Percentiles rank a stretch among this genome's conserved stretches.
Conservation (phyloP, 2,797 vertebrate genomes). For the Myioborus miniatus region DNA sequence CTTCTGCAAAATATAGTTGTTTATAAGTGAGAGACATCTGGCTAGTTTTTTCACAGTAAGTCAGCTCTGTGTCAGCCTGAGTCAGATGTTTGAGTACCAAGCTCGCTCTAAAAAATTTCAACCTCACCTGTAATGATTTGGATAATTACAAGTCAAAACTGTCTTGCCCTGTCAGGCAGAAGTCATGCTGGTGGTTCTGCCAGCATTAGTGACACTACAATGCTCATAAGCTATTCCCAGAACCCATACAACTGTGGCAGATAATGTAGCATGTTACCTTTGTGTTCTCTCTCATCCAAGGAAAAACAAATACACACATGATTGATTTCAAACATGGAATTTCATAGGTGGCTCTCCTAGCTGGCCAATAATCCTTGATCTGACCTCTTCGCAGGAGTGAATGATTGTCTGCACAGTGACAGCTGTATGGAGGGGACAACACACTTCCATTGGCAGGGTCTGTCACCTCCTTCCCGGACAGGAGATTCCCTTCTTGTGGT, state of each 20-base stretch:
- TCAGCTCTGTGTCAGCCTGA: neutral
- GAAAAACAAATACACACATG: neutral
- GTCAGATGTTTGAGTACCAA: neutral
- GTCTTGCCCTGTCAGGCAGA: neutral
- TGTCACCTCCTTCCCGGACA: neutral
- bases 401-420: neutral
- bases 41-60: neutral
- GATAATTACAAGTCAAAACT: neutral
- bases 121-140: neutral
- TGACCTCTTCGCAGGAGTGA: neutral
- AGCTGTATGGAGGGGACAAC: neutral
- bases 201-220: neutral
- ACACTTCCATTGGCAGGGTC: neutral
- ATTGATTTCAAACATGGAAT: neutral
- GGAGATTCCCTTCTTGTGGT: accelerated
- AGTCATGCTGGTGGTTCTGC: neutral
- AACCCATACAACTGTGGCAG: neutral
- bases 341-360: neutral
- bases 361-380: neutral
- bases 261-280: neutral
- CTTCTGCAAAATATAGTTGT: neutral
- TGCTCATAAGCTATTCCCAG: neutral
- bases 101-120: neutral
- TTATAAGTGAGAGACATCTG: neutral
- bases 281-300: neutral